Evolutionary conservation across 2,888 invertebrate species (phyloP).

Genomic region (Rhamnusium bicolor): DNA sequence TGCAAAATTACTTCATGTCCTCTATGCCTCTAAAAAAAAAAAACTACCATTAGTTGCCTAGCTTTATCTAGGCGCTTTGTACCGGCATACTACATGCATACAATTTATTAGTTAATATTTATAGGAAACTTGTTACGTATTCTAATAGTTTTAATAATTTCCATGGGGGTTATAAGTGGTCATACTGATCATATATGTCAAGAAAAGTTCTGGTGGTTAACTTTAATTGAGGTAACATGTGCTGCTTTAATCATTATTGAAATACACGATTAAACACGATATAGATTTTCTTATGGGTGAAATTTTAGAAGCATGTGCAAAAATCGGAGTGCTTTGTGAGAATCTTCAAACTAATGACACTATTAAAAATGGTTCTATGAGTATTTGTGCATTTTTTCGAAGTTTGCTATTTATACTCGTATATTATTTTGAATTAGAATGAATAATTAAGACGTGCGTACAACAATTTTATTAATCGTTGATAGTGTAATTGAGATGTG

Average conservation of each 20-base stretch:
- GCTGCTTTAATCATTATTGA: not conserved
- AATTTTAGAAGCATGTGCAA: no score
- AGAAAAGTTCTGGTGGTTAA: not conserved
- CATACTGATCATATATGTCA: not conserved
- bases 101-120: conserved; percentile 27
- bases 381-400: no score
- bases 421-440: no score
- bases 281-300: no score
- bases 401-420: no score
- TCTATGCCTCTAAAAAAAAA: conserved; percentile 27
- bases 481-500: no score
- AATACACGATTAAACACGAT: not conserved
- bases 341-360: no score
- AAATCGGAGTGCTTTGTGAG: no score
- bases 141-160: conserved; percentile 22
- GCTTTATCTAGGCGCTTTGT: conserved; percentile 30
- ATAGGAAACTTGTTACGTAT: not conserved
- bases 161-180: conserved; percentile 28
- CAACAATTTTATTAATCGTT: no score
- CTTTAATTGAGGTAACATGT: conserved; percentile 24
- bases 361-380: no score
- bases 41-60: conserved; percentile 23
- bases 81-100: conserved; percentile 27
- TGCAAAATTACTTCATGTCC: conserved; percentile 18
- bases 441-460: no score